phyloP scores from a whole-genome alignment of 2,113 vertebrate species.

The Otolemur garnettii region DNA sequence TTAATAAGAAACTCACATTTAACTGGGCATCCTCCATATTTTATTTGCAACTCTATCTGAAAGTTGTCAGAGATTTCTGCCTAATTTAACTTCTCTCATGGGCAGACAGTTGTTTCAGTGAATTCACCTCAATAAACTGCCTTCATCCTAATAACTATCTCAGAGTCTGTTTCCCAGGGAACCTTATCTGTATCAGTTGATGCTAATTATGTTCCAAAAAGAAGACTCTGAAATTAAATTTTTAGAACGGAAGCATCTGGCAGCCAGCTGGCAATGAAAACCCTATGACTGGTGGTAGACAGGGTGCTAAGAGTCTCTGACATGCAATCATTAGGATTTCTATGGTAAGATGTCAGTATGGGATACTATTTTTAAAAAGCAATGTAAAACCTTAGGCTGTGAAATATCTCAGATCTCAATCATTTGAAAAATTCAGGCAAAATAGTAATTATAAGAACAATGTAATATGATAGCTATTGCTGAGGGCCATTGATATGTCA shows the following conservation, averaged over 20 bases:
- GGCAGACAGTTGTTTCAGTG: not conserved
- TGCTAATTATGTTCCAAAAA: not conserved
- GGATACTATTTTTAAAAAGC: not conserved
- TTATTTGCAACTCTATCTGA: not conserved
- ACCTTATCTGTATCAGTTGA: not conserved
- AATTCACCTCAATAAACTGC: not conserved
- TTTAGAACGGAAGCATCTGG: slow-evolving; percentile 11
- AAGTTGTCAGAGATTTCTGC: not conserved
- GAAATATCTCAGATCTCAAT: not conserved
- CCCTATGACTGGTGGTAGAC: not conserved
- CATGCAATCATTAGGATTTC: not conserved
- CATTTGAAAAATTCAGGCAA: not conserved
- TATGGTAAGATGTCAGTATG: not conserved
- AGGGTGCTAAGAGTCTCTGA: not conserved
- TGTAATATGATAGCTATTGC: not conserved
- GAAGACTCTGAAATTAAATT: slow-evolving; percentile 32
- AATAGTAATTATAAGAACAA: not conserved
- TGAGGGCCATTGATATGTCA: not conserved
- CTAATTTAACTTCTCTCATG: not conserved
- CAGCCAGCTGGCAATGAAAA: not conserved
- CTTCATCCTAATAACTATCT: not conserved
- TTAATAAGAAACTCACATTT: slow-evolving; percentile 22
- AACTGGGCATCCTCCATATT: not conserved
- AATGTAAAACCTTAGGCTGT: not conserved
- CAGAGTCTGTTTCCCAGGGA: slow-evolving; percentile 7